A percentile compares a stretch with the other conserved stretches of the same genome.
phyloP scores from a whole-genome alignment of 2,888 invertebrate genomes.

The Dryococelus australis region DNA sequence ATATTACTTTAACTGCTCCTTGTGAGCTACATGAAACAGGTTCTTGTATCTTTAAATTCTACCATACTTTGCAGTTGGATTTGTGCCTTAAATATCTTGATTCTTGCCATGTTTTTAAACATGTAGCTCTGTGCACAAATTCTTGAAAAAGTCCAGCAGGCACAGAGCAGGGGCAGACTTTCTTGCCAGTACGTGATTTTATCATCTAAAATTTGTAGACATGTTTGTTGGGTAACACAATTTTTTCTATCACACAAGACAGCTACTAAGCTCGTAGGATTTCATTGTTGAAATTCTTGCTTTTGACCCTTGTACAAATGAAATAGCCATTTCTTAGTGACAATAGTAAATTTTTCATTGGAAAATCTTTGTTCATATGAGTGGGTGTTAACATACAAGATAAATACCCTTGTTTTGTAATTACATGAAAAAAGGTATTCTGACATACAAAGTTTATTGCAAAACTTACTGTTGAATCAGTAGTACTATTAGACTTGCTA shows the following conservation, averaged over 20 bases:
- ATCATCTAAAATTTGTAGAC: constrained; percentile 8
- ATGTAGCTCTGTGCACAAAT: constrained; percentile 35
- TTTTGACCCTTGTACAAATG: constrained; percentile 17
- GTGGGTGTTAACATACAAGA: background rate
- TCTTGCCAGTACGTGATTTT: background rate
- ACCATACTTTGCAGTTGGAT: constrained; percentile 44
- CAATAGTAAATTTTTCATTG: no score
- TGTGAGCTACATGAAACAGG: constrained; percentile 24
- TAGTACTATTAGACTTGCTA: constrained; percentile 38
- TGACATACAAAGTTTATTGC: background rate
- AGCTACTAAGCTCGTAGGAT: background rate
- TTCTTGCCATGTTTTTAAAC: constrained; percentile 41
- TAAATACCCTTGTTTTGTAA: background rate
- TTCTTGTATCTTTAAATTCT: background rate
- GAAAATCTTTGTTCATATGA: background rate
- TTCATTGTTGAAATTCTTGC: background rate
- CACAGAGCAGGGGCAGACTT: constrained; percentile 29
- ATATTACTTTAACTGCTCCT: constrained; percentile 25
- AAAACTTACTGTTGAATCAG: constrained; percentile 32
- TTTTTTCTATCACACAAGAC: background rate
- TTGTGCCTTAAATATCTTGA: constrained; percentile 47
- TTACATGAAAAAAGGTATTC: background rate
- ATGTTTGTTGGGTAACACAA: background rate
- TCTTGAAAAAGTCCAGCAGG: constrained; percentile 29
- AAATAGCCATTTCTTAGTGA: background rate